Conservation (phyloP, 2,797 vertebrate genomes). For the Catostomus latipinnis region DNA sequence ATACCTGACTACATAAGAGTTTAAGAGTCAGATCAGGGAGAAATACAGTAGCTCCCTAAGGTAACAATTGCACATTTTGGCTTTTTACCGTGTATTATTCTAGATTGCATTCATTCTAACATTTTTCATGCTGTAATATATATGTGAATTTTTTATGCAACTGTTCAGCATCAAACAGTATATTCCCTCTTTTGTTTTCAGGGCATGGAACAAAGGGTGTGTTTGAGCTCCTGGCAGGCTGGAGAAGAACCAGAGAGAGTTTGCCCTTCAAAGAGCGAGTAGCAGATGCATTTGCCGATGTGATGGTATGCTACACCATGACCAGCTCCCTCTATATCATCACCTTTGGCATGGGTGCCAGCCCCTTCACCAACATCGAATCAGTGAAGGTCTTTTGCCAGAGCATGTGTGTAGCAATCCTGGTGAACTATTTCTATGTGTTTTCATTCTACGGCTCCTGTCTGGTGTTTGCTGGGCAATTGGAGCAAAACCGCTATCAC, state of each 20-base stretch:
- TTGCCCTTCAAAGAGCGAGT: conserved; percentile 97
- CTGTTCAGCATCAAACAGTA: too few species aligned
- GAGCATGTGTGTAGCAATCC: conserved; percentile 96
- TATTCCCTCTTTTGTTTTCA: conserved; percentile 63
- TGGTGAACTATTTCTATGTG: conserved; percentile 98
- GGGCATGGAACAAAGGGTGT: conserved; percentile 99
- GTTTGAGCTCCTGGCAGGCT: conserved; percentile 97
- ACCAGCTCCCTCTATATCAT: conserved; percentile 97
- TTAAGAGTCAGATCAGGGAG: too few species aligned
- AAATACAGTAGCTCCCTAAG: too few species aligned
- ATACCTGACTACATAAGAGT: too few species aligned
- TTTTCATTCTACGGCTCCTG: conserved; percentile 99
- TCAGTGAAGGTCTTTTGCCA: conserved; percentile 98
- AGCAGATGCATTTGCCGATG: conserved; percentile 95
- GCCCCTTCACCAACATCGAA: conserved; percentile 98
- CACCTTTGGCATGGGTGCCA: conserved; percentile 98
- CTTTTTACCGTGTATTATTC: not conserved
- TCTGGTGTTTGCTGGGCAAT: conserved; percentile 94
- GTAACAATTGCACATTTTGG: too few species aligned
- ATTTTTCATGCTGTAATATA: not conserved
- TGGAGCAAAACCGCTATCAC: conserved; percentile 98
- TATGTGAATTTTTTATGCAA: too few species aligned
- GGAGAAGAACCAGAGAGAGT: conserved; percentile 96
- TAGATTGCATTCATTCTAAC: conserved; percentile 15
- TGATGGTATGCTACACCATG: conserved; percentile 99